Percentiles rank a stretch among this genome's conserved stretches.
Evolutionary conservation across 2,888 invertebrate species (phyloP).

Genomic region (Eristalis arbustorum): DNA sequence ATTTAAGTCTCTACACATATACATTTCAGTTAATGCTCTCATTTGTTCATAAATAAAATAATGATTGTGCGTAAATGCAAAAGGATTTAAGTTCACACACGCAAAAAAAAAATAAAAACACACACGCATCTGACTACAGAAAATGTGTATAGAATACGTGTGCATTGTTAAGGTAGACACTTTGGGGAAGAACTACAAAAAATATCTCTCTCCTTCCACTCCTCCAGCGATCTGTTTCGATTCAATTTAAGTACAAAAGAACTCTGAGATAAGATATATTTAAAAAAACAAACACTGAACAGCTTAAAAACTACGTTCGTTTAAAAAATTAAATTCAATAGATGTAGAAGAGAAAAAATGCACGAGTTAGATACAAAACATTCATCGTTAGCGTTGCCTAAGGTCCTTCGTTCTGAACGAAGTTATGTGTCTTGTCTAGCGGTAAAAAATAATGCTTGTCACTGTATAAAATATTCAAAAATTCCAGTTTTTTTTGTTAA

Average conservation of each 20-base stretch:
- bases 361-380: neutral
- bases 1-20: constrained; percentile 52
- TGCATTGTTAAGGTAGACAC: constrained; percentile 62
- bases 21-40: constrained; percentile 34
- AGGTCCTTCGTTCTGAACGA: constrained; percentile 18
- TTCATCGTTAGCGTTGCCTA: neutral
- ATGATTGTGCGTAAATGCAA: constrained; percentile 65
- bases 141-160: constrained; percentile 42
- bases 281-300: constrained; percentile 34
- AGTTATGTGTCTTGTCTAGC: neutral
- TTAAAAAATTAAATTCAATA: constrained; percentile 12
- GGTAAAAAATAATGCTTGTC: constrained; percentile 10
- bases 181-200: constrained; percentile 49
- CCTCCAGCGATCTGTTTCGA: neutral
- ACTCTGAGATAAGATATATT: neutral
- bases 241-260: constrained; percentile 56
- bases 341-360: constrained; percentile 16
- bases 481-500: constrained; percentile 8
- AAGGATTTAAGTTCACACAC: constrained; percentile 37
- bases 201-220: constrained; percentile 3
- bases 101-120: no score
- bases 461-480: constrained; percentile 49
- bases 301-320: constrained; percentile 45
- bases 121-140: constrained; percentile 51
- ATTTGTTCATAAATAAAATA: constrained; percentile 37